Conservation (phyloP, 2,888 invertebrate species). For the Cyclophora albipunctata region DNA sequence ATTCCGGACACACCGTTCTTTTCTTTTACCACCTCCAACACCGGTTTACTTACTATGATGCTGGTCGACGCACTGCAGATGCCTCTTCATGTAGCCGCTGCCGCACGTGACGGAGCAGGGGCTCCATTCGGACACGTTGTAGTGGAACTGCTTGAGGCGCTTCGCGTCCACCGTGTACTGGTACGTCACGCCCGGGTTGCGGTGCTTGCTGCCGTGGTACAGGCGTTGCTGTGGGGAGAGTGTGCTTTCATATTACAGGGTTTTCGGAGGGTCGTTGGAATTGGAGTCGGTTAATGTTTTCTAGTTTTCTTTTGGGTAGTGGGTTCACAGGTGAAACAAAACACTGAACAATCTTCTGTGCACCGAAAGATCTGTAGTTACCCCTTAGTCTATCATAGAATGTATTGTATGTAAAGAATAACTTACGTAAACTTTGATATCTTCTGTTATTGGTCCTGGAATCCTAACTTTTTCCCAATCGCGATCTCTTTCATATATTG, state of each 20-base stretch:
- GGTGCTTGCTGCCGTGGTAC: slow-evolving; percentile 79
- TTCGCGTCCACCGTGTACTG: slow-evolving; percentile 83
- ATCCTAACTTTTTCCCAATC: slow-evolving; percentile 88
- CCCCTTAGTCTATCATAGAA: too few relatives aligned
- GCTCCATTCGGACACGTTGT: slow-evolving; percentile 88
- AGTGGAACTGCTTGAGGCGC: slow-evolving; percentile 76
- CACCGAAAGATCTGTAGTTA: too few relatives aligned
- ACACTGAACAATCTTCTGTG: too few relatives aligned
- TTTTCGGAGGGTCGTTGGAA: too few relatives aligned
- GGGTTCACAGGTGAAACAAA: too few relatives aligned
- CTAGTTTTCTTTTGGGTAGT: too few relatives aligned
- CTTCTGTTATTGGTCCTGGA: slow-evolving; percentile 87
- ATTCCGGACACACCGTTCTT: too few relatives aligned
- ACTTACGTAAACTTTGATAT: slow-evolving; percentile 87
- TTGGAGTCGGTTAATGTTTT: too few relatives aligned
- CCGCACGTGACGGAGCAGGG: slow-evolving; percentile 87
- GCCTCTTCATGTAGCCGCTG: slow-evolving; percentile 79
- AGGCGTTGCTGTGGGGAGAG: slow-evolving; percentile 71
- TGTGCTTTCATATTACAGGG: too few relatives aligned
- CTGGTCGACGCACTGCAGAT: slow-evolving; percentile 53
- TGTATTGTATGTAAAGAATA: not conserved
- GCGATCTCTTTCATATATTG: slow-evolving; percentile 85
- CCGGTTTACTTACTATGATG: slow-evolving; percentile 41
- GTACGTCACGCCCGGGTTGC: slow-evolving; percentile 88
- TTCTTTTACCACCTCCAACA: too few relatives aligned